Base-by-base conservation (phyloP, 2,113 vertebrate species). In the Casuarius casuarius region DNA sequence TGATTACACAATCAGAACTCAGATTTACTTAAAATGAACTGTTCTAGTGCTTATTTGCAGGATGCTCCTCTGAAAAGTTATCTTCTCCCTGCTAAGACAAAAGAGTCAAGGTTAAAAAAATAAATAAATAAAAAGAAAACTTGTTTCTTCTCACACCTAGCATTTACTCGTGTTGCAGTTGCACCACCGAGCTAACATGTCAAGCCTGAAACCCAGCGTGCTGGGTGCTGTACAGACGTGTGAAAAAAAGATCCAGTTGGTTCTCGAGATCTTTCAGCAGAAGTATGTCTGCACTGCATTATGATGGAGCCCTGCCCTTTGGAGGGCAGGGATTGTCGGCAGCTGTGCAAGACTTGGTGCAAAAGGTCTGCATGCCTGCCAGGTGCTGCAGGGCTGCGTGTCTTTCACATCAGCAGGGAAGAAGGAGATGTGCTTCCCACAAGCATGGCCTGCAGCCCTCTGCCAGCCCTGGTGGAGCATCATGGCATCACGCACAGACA, bases 1-100 rank as follows among this genome's bases (percentile, higher is more conserved):
- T 87, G 95, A 93, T 93, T 95, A 93, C 74, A 87, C 81, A 89
- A 90, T 29, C 81, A 95, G 78, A 94, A 82, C 74, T 65, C 62
- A 87, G 33, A 93, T 73, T 86, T 74, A 28, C 75, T 91, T 85
- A 68, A 92, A 94, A 92, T 15, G 16, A 91, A 85, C 44, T 16
- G 14, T 58, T 38, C 35, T 19, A 89, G 35, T 9, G 49, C 21
- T 83, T 40, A 74, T 31, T 70, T n/a, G 61, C 38, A 63, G 33
- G 20, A 59, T 9, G 22, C 29, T 46, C 33, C 14, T 22, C 29
- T 35, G 49, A 7, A 71, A 46, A 85, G 58, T 23, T 2, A 65
- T 1, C 1, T 38, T 17, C 58, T 70, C 46, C 35, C 29, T 74
- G 19, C 46, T 86, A 88, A 70, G 19, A 72, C 4, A 42, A 75